phyloP scores from a whole-genome alignment of 2,888 invertebrate species.

The Ochlodes sylvanus region DNA sequence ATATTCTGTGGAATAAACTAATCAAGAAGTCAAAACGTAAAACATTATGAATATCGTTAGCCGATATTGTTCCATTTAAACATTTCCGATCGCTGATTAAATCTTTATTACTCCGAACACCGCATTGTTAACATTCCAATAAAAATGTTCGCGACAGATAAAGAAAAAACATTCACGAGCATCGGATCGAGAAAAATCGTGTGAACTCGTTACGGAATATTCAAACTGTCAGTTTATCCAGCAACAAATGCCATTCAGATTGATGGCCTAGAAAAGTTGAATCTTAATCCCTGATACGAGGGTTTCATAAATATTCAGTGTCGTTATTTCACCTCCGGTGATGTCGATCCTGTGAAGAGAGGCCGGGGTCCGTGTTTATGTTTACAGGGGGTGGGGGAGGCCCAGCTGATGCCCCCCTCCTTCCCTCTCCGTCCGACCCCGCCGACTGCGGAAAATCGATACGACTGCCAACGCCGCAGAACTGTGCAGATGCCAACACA shows the following conservation, averaged over 20 bases:
- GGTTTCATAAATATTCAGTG: slow-evolving; percentile 81
- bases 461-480: slow-evolving; percentile 61
- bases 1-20: too few relatives aligned
- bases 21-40: too few relatives aligned
- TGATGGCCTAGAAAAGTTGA: slow-evolving; percentile 78
- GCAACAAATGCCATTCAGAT: slow-evolving; percentile 59
- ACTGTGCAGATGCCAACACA: slow-evolving; percentile 48
- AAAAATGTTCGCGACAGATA: slow-evolving; percentile 10
- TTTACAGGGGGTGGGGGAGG: slow-evolving; percentile 70
- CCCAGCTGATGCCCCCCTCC: slow-evolving; percentile 71
- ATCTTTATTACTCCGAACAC: neutral
- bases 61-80: neutral
- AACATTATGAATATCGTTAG: too few relatives aligned
- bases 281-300: slow-evolving; percentile 77
- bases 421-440: slow-evolving; percentile 45
- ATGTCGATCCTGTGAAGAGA: slow-evolving; percentile 70
- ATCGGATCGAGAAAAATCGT: slow-evolving; percentile 26
- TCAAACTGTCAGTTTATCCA: slow-evolving; percentile 46
- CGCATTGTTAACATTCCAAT: slow-evolving; percentile 12
- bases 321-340: slow-evolving; percentile 81
- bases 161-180: slow-evolving; percentile 20
- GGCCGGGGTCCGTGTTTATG: slow-evolving; percentile 75
- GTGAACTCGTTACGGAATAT: slow-evolving; percentile 38
- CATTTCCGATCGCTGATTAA: neutral
- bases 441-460: slow-evolving; percentile 79